A percentile compares a stretch with the other conserved stretches of the same genome.
phyloP scores from a whole-genome alignment of 2,888 invertebrate genomes.

The Oscheius sp. region DNA sequence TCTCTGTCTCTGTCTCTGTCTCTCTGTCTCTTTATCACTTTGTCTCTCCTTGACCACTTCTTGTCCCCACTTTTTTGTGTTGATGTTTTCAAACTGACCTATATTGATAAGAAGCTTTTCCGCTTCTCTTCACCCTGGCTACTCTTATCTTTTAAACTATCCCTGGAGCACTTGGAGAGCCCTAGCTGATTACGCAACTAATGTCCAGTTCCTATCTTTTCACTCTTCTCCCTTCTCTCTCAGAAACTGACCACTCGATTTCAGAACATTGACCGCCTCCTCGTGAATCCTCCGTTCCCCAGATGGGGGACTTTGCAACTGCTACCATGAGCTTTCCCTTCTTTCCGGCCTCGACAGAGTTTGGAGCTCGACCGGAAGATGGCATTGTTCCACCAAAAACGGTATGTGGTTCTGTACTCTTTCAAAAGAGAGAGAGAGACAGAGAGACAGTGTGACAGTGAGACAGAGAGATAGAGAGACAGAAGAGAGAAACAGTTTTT shows the following conservation, averaged over 20 bases:
- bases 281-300: constrained; percentile 2
- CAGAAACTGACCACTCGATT: constrained; percentile 22
- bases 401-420: constrained; percentile 34
- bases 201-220: constrained; percentile 16
- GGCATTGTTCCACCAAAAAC: constrained; percentile 42
- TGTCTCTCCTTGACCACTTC: background rate
- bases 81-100: constrained; percentile 32
- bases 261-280: constrained; percentile 10
- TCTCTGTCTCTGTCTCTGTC: no score
- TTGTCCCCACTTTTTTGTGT: background rate
- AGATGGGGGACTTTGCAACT: constrained; percentile 28
- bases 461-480: background rate
- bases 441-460: background rate
- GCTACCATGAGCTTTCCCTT: constrained; percentile 24
- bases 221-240: constrained; percentile 4
- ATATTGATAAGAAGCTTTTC: constrained; percentile 10
- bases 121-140: background rate
- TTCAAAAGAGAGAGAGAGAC: background rate
- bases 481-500: background rate
- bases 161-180: constrained; percentile 25
- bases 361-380: constrained; percentile 20
- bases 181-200: constrained; percentile 29
- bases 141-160: background rate
- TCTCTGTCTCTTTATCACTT: no score
- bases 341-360: constrained; percentile 10